Evolutionary conservation across 2,888 invertebrate species (phyloP).

Genomic region (Gari tellinella): DNA sequence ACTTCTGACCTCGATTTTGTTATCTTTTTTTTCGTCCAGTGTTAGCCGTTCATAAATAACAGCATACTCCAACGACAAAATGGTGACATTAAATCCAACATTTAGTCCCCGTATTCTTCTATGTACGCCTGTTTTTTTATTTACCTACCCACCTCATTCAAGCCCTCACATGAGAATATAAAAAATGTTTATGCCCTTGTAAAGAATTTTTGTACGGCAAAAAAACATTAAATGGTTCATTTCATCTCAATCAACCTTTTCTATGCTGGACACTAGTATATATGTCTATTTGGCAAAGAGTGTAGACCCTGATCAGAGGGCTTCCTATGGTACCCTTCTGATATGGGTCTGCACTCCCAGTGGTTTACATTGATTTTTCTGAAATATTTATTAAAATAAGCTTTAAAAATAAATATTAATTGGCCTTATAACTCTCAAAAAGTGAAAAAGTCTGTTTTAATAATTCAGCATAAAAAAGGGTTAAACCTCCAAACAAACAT

Average conservation of each 20-base stretch:
- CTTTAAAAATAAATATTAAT: too few relatives aligned
- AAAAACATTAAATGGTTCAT: constrained; percentile 39
- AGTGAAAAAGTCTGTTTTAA: constrained; percentile 20
- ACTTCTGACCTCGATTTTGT: constrained; percentile 6
- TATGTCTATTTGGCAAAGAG: too few relatives aligned
- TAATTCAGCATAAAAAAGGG: neutral
- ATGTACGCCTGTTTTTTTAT: neutral
- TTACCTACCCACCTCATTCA: neutral
- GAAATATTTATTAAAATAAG: too few relatives aligned
- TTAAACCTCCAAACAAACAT: neutral
- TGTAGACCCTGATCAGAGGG: too few relatives aligned
- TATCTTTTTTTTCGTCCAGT: constrained; percentile 2
- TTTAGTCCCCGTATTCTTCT: too few relatives aligned
- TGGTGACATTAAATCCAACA: too few relatives aligned
- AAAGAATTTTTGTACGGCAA: constrained; percentile 43
- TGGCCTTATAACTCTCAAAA: too few relatives aligned
- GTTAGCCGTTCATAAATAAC: neutral
- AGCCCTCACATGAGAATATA: neutral
- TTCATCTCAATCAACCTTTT: constrained; percentile 22
- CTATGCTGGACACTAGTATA: too few relatives aligned
- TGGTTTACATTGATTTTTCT: too few relatives aligned
- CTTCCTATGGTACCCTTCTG: too few relatives aligned
- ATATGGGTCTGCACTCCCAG: too few relatives aligned
- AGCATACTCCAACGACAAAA: neutral
- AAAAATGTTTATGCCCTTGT: constrained; percentile 23